Conservation (phyloP, 1,140 invertebrate species). For the Eciton burchellii region DNA sequence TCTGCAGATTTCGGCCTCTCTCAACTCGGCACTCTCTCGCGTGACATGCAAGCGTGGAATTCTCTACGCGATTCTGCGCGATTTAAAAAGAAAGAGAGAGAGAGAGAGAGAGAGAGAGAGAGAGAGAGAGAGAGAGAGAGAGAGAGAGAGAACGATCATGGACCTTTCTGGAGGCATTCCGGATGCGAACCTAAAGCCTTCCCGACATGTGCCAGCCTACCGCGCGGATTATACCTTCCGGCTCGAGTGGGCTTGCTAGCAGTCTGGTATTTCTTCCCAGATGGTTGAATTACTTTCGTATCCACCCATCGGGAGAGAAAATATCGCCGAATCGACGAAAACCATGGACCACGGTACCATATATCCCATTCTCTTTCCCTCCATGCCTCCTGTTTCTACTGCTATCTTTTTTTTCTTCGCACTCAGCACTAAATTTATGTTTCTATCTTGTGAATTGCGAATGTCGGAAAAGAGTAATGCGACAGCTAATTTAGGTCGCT, state of each 20-base stretch:
- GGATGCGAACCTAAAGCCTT: not conserved
- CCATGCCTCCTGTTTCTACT: not conserved
- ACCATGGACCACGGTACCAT: slow-evolving; percentile 38
- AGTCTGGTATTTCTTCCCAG: slow-evolving; percentile 32
- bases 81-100: too few species aligned
- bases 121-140: not conserved
- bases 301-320: slow-evolving; percentile 57
- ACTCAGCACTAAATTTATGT: slow-evolving; percentile 53
- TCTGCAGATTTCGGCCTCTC: too few species aligned
- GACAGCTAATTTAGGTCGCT: slow-evolving; percentile 27
- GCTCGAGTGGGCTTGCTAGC: not conserved
- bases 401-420: slow-evolving; percentile 37
- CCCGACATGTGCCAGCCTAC: not conserved
- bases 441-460: slow-evolving; percentile 30
- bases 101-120: not conserved
- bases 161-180: not conserved
- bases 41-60: too few species aligned
- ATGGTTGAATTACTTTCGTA: slow-evolving; percentile 62
- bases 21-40: too few species aligned
- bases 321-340: slow-evolving; percentile 70
- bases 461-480: slow-evolving; percentile 14
- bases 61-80: too few species aligned
- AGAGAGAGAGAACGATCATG: not conserved
- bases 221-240: slow-evolving; percentile 49
- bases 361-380: slow-evolving; percentile 19